These are phyloP conservation scores for Sclerurus mexicanus DNA, from an alignment of 2,113 vertebrate genomes.

Conservation along the genomic window DNA sequence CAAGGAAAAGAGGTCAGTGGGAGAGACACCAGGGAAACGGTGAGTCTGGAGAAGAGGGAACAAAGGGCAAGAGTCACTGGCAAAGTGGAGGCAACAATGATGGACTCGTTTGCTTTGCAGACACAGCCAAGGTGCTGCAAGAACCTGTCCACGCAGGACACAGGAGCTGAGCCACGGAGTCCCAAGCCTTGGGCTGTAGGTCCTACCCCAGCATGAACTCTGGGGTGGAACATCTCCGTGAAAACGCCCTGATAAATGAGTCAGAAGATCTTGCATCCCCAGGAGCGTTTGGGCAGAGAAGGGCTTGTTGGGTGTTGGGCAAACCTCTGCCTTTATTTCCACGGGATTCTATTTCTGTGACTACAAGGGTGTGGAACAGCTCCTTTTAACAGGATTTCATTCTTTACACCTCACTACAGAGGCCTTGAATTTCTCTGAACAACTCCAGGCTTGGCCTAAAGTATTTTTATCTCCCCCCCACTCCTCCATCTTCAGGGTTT, in stretches of 20 bases:
- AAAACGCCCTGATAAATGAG: neutral
- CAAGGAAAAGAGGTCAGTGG: neutral
- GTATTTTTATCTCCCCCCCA: neutral
- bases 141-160: neutral
- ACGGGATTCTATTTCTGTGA: neutral
- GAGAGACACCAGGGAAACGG: neutral
- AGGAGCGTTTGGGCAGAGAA: neutral
- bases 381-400: neutral
- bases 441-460: neutral
- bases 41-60: neutral
- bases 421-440: neutral
- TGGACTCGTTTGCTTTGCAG: neutral
- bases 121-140: neutral
- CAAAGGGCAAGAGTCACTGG: neutral
- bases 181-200: neutral
- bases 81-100: neutral
- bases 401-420: neutral
- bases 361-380: neutral
- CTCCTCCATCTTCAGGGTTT: neutral
- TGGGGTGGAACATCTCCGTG: neutral
- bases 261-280: neutral
- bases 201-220: neutral
- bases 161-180: fast-evolving
- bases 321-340: neutral
- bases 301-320: neutral